phyloP scores from a whole-genome alignment of 2,888 invertebrate species.

The Diogma glabrata region DNA sequence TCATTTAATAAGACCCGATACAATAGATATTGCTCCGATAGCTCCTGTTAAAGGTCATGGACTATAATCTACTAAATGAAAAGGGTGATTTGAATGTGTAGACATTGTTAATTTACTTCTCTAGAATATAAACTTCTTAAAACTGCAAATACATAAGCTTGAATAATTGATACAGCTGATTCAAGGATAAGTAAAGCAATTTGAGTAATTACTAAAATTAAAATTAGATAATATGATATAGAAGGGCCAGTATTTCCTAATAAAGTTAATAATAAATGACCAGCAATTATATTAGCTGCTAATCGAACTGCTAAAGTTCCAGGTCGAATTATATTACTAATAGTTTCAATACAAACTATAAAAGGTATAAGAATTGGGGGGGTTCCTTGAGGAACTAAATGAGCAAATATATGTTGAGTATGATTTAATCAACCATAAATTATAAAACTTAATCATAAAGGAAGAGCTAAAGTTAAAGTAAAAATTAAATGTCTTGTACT shows the following conservation, averaged over 20 bases:
- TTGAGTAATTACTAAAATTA: slow-evolving; percentile 33
- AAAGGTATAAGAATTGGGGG: slow-evolving; percentile 53
- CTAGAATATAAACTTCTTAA: too few relatives aligned
- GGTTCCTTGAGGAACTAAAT: slow-evolving; percentile 56
- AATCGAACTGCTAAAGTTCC: slow-evolving; percentile 55
- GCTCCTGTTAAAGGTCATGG: not conserved
- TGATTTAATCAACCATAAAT: slow-evolving; percentile 51
- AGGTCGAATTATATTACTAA: slow-evolving; percentile 62
- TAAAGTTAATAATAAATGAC: slow-evolving; percentile 53
- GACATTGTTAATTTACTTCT: too few relatives aligned
- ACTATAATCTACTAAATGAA: not conserved
- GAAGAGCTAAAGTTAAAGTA: too few relatives aligned
- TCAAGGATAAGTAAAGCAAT: slow-evolving; percentile 39
- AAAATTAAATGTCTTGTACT: slow-evolving; percentile 53
- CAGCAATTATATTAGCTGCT: slow-evolving; percentile 68
- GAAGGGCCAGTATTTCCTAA: slow-evolving; percentile 38
- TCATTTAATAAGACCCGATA: slow-evolving; percentile 48
- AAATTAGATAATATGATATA: slow-evolving; percentile 23
- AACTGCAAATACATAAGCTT: too few relatives aligned
- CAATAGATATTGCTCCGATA: slow-evolving; percentile 41
- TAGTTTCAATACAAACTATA: slow-evolving; percentile 63
- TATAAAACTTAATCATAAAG: slow-evolving; percentile 57
- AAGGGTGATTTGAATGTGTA: too few relatives aligned
- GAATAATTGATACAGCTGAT: slow-evolving; percentile 43
- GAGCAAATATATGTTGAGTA: slow-evolving; percentile 50